phyloP scores from a whole-genome alignment of 2,888 invertebrate genomes.

The Bimastos eiseni region DNA sequence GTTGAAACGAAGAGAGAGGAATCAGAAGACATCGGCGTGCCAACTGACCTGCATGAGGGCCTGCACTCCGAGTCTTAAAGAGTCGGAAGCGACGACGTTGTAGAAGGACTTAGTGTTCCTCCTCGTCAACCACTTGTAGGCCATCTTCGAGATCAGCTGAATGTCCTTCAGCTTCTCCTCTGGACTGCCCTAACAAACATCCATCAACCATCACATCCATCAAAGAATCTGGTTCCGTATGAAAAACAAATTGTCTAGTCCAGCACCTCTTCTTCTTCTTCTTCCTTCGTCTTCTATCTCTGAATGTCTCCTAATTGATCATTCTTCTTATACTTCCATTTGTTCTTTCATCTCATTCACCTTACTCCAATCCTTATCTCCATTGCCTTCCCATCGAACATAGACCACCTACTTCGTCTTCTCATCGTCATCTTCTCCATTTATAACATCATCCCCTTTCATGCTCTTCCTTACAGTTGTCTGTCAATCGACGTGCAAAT shows the following conservation, averaged over 20 bases:
- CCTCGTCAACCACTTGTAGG: constrained; percentile 75
- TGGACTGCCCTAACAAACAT: constrained; percentile 46
- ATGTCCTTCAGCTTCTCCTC: constrained; percentile 47
- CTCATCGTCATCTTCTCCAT: no score
- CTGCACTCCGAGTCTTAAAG: constrained; percentile 70
- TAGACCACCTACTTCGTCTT: no score
- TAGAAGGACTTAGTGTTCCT: constrained; percentile 92
- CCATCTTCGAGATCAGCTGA: constrained; percentile 35
- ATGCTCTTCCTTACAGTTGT: neutral
- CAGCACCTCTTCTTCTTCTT: no score
- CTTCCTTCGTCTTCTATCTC: no score
- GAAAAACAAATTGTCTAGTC: no score
- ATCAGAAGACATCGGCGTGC: neutral
- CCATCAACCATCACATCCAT: neutral
- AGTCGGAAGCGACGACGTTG: constrained; percentile 63
- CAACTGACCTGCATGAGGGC: constrained; percentile 77
- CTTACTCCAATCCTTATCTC: no score
- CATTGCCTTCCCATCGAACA: no score
- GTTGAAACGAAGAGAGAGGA: neutral
- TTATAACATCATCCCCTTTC: neutral
- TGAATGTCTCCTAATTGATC: no score
- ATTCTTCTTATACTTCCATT: no score
- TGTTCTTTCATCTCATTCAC: neutral
- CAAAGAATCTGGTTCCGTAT: neutral
- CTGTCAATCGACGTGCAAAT: no score